phyloP scores from a whole-genome alignment of 2,797 vertebrate genomes.

The Sardinella longiceps region DNA sequence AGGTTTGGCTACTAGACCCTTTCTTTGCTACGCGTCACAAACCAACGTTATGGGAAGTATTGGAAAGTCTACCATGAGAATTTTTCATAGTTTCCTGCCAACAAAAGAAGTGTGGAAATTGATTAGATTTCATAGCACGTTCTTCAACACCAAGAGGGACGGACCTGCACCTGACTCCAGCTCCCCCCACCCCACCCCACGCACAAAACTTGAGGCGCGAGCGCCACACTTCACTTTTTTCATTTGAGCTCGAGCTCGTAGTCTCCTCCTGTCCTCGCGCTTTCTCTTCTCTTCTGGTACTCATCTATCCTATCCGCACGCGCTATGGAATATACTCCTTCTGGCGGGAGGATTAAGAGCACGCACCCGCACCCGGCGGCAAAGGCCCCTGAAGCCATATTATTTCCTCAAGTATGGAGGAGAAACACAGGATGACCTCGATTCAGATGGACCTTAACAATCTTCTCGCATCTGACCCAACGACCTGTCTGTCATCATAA shows the following conservation, averaged over 20 bases:
- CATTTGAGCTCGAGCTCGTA: neutral
- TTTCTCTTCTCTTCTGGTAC: neutral
- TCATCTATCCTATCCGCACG: neutral
- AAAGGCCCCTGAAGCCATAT: neutral
- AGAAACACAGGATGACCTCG: neutral
- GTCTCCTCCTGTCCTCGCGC: slow-evolving; percentile 1
- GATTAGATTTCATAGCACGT: slow-evolving; percentile 14
- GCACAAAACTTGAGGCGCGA: slow-evolving; percentile 21
- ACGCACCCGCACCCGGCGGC: neutral
- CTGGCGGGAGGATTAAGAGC: neutral
- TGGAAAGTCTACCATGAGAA: neutral
- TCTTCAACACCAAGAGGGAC: slow-evolving; percentile 10
- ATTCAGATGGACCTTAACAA: neutral
- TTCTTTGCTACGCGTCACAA: no score
- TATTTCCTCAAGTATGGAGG: neutral
- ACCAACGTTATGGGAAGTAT: neutral
- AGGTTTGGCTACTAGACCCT: no score
- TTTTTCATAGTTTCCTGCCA: neutral
- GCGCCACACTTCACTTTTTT: slow-evolving; percentile 21
- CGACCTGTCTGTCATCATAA: neutral
- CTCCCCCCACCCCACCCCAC: neutral
- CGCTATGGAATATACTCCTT: neutral
- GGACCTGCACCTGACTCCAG: neutral
- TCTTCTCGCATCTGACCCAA: neutral
- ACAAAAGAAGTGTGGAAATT: neutral